These are phyloP conservation scores for Pseudocheirus occidentalis DNA, from an alignment of 2,797 vertebrate species.

Conservation along the genomic window DNA sequence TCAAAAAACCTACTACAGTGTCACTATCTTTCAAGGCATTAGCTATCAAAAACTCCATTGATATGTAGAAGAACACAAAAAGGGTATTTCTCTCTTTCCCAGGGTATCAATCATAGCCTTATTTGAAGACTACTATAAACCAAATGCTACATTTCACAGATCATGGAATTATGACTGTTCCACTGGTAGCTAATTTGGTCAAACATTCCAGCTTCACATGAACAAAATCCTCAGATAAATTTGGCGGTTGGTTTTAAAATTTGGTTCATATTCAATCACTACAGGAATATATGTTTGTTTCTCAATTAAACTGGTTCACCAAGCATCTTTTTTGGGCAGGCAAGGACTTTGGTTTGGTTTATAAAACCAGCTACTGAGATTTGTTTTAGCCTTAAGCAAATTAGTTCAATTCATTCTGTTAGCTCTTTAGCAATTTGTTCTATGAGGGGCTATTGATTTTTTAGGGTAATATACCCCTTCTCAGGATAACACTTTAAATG, in stretches of 20 bases:
- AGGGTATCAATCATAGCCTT: not conserved
- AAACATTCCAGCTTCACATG: not conserved
- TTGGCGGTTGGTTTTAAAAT: slow-evolving; percentile 42
- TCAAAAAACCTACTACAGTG: not conserved
- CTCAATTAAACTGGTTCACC: slow-evolving; percentile 54
- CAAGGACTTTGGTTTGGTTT: slow-evolving; percentile 63
- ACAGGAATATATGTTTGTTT: slow-evolving; percentile 67
- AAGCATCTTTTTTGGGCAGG: slow-evolving; percentile 59
- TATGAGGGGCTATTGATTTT: not conserved
- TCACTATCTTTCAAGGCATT: not conserved
- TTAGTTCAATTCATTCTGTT: slow-evolving; percentile 23
- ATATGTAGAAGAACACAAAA: not conserved
- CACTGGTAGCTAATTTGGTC: not conserved
- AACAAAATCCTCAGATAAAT: slow-evolving; percentile 6
- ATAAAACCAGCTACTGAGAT: slow-evolving; percentile 55
- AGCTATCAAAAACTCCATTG: not conserved
- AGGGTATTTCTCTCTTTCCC: not conserved
- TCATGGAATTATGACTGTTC: not conserved
- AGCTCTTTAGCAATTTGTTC: not conserved
- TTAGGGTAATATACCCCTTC: not conserved
- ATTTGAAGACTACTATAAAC: not conserved
- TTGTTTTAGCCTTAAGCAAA: slow-evolving; percentile 55
- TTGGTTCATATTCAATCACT: slow-evolving; percentile 59
- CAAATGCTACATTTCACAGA: not conserved
- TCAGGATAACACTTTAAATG: not conserved